Evolutionary conservation across 64 coral and sea anemone genomes (phyloP).

Genomic region (Stichodactyla helianthus): DNA sequence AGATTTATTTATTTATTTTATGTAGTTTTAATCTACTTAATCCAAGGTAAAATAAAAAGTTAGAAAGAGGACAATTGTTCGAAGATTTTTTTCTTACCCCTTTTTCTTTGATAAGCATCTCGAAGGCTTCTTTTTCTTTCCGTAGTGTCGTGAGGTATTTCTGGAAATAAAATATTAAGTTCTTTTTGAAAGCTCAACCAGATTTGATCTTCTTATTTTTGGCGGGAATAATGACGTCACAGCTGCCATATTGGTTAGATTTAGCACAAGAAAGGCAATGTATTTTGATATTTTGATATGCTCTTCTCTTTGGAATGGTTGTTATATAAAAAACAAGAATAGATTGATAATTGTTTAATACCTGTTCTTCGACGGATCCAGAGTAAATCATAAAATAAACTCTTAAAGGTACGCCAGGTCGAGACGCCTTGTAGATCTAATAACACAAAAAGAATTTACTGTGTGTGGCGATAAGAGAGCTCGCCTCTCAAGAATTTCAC

Average conservation of each 20-base stretch:
- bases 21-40: no score
- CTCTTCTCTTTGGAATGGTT: background rate
- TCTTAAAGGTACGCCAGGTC: conserved; percentile 85
- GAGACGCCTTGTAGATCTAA: conserved; percentile 90
- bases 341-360: background rate
- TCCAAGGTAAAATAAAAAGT: no score
- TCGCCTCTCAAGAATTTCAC: no score
- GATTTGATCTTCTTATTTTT: background rate
- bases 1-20: no score
- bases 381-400: conserved; percentile 96
- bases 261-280: background rate
- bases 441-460: background rate
- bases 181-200: background rate
- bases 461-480: no score
- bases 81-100: conserved; percentile 51
- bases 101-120: conserved; percentile 86
- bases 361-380: conserved; percentile 97
- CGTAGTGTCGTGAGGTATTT: conserved; percentile 93
- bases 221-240: background rate
- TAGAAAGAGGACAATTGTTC: no score
- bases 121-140: conserved; percentile 98
- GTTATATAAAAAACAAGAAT: background rate
- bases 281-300: background rate
- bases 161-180: conserved; percentile 28
- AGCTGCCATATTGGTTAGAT: background rate